A percentile compares a stretch with the other conserved stretches of the same genome.
Evolutionary conservation across 2,113 vertebrate genomes (phyloP).

Genomic region (Gavia stellata): DNA sequence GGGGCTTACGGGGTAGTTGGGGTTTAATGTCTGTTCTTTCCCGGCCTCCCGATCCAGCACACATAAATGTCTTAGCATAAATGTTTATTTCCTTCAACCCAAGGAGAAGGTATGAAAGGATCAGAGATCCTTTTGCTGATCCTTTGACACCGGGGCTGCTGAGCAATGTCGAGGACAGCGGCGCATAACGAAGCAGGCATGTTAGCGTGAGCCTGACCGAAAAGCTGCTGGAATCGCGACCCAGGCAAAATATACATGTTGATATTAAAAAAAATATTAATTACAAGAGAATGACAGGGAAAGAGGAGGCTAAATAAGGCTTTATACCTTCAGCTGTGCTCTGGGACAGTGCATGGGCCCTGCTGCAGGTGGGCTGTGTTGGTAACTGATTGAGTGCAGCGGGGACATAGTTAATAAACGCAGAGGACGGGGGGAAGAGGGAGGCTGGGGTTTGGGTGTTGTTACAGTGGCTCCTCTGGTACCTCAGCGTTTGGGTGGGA

Average conservation of each 20-base stretch:
- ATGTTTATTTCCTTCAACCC: not conserved
- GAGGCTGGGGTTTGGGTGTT: rapidly evolving
- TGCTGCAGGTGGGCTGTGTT: not conserved
- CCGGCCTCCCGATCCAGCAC: not conserved
- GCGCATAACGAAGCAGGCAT: rapidly evolving
- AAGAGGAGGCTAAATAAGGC: not conserved
- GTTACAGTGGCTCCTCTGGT: rapidly evolving
- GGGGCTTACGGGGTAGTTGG: not conserved
- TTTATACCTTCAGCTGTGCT: not conserved
- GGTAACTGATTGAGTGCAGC: not conserved
- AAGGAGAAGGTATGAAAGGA: not conserved
- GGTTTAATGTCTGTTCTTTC: not conserved
- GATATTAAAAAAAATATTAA: not conserved
- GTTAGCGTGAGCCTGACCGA: not conserved
- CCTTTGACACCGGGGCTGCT: not conserved
- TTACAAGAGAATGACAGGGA: not conserved
- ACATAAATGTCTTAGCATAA: rapidly evolving
- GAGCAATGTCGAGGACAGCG: not conserved
- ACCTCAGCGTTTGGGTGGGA: not conserved
- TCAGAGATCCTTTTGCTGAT: not conserved
- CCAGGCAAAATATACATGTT: not conserved
- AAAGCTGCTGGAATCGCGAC: not conserved
- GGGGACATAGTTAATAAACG: not conserved
- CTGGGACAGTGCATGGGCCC: not conserved
- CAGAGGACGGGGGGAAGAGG: rapidly evolving